Evolutionary conservation across 2,797 vertebrate genomes (phyloP).

Genomic region (Danio jaintianensis): DNA sequence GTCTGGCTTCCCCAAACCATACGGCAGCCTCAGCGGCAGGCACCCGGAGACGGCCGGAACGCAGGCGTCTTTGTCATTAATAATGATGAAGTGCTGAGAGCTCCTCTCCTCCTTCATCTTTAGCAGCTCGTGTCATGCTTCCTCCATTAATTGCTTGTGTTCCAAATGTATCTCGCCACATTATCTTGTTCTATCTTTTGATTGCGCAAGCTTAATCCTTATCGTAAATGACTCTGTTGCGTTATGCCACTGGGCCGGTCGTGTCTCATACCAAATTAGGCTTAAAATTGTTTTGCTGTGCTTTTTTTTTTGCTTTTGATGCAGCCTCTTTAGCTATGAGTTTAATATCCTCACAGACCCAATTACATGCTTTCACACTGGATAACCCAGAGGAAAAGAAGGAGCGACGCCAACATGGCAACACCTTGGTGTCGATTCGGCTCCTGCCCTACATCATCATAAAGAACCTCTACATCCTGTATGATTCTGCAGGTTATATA

Average conservation of each 20-base stretch:
- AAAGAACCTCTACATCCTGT: constrained; percentile 47
- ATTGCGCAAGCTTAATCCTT: constrained; percentile 85
- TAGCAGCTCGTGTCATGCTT: constrained; percentile 80
- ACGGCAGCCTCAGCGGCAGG: constrained; percentile 60
- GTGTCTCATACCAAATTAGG: constrained; percentile 84
- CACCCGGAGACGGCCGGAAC: constrained; percentile 66
- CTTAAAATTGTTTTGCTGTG: constrained; percentile 80
- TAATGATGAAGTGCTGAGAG: constrained; percentile 76
- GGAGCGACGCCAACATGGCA: constrained; percentile 34
- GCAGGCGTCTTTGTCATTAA: constrained; percentile 72
- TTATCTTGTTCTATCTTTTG: constrained; percentile 89
- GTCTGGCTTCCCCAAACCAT: constrained; percentile 73
- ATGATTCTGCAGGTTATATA: constrained; percentile 60
- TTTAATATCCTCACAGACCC: constrained; percentile 75
- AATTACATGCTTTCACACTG: constrained; percentile 70
- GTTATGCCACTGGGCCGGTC: constrained; percentile 81
- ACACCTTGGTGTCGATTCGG: constrained; percentile 32
- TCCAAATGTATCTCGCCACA: constrained; percentile 83
- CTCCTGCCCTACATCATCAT: constrained; percentile 42
- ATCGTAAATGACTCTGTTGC: constrained; percentile 84
- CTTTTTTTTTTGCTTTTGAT: constrained; percentile 77
- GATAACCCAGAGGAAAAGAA: constrained; percentile 67
- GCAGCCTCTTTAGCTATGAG: constrained; percentile 74
- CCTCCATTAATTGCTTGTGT: constrained; percentile 81
- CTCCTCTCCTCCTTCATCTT: constrained; percentile 75